These are phyloP conservation scores for Bombus impatiens DNA, from an alignment of 1,140 invertebrate genomes.

Conservation along the genomic window DNA sequence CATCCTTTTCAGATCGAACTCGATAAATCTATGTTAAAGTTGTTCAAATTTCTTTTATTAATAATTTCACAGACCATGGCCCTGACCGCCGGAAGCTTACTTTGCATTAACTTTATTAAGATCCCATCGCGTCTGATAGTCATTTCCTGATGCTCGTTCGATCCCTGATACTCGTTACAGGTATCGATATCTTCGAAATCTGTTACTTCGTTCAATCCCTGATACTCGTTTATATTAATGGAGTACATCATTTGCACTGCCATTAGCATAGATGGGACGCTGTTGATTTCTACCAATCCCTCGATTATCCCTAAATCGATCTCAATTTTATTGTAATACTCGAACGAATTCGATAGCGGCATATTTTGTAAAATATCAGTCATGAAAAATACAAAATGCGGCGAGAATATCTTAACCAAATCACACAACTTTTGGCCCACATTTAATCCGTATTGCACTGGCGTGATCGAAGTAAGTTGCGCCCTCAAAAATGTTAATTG, in stretches of 20 bases:
- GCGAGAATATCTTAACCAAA: constrained; percentile 47
- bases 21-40: not conserved
- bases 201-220: not conserved
- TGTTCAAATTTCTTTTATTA: not conserved
- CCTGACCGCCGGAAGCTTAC: constrained; percentile 41
- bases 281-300: constrained; percentile 37
- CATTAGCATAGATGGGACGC: constrained; percentile 32
- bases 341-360: not conserved
- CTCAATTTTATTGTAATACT: not conserved
- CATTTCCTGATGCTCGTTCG: no score
- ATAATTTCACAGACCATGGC: constrained; percentile 11
- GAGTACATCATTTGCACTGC: constrained; percentile 48
- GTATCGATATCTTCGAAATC: no score
- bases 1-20: not conserved
- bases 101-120: constrained; percentile 38
- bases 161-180: no score
- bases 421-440: constrained; percentile 5
- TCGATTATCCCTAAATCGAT: constrained; percentile 25
- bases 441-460: constrained; percentile 31
- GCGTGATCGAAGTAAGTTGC: not conserved
- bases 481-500: constrained; percentile 29
- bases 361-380: not conserved
- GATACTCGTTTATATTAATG: not conserved
- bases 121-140: constrained; percentile 25
- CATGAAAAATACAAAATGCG: constrained; percentile 12